Percentiles rank a stretch among this genome's conserved stretches.
These are phyloP conservation scores for Neoitamus cyanurus DNA, from an alignment of 2,888 invertebrate genomes.

Conservation along the genomic window DNA sequence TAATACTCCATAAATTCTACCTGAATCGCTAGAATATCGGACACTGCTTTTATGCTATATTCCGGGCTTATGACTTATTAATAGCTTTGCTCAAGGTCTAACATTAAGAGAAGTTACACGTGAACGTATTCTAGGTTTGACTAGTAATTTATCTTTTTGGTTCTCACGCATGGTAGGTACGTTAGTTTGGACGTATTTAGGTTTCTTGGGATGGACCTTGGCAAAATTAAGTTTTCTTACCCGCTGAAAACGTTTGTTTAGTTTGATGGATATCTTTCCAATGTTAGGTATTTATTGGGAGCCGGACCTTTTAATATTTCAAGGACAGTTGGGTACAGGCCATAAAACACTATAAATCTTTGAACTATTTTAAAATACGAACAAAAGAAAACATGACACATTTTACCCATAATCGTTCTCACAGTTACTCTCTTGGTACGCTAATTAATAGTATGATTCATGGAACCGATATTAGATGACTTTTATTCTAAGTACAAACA, in stretches of 20 bases:
- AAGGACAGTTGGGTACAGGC: background rate
- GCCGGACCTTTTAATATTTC: background rate
- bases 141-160: background rate
- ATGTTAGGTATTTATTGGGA: background rate
- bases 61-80: background rate
- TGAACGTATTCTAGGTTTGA: background rate
- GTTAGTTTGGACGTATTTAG: background rate
- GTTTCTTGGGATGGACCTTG: background rate
- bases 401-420: background rate
- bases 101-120: background rate
- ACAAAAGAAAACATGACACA: background rate
- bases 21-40: background rate
- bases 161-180: background rate
- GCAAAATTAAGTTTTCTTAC: background rate
- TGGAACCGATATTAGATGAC: no score
- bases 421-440: no score
- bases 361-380: background rate
- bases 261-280: background rate
- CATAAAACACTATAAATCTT: background rate
- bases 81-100: background rate
- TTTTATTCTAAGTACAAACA: no score
- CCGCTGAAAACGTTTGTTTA: background rate
- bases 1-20: background rate
- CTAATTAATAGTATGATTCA: no score
- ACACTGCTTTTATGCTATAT: background rate